A percentile compares a stretch with the other conserved stretches of the same genome.
phyloP scores from a whole-genome alignment of 1,140 invertebrate genomes.

The Mylabris phalerata region DNA sequence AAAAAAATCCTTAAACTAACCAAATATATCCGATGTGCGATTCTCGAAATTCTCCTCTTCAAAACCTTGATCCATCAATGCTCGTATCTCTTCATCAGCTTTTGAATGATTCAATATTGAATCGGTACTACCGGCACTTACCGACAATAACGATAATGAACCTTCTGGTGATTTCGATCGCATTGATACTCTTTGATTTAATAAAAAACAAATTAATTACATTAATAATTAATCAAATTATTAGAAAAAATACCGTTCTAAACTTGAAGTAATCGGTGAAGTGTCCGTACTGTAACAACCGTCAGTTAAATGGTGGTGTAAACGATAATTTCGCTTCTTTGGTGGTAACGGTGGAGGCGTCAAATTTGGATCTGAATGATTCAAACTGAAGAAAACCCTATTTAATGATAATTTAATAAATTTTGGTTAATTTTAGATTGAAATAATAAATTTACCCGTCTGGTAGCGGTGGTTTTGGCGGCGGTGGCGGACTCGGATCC shows the following conservation, averaged over 20 bases:
- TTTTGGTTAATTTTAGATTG: neutral
- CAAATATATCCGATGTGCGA: constrained; percentile 37
- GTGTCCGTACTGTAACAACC: constrained; percentile 46
- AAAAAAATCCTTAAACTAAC: constrained; percentile 4
- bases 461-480: constrained; percentile 82
- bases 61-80: constrained; percentile 50
- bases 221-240: neutral
- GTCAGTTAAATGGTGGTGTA: constrained; percentile 44
- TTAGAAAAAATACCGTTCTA: constrained; percentile 45
- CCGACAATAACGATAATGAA: constrained; percentile 61
- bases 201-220: neutral
- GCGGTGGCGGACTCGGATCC: constrained; percentile 52
- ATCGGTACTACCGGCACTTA: constrained; percentile 73
- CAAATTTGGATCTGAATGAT: constrained; percentile 24
- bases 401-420: neutral
- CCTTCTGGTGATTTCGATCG: constrained; percentile 60
- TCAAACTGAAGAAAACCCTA: constrained; percentile 21
- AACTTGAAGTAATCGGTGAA: constrained; percentile 48
- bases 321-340: constrained; percentile 53
- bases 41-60: constrained; percentile 37
- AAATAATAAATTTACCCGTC: constrained; percentile 51
- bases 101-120: constrained; percentile 76
- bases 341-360: constrained; percentile 69
- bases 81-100: constrained; percentile 60
- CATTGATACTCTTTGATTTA: constrained; percentile 47